phyloP scores from a whole-genome alignment of 2,113 vertebrate species.

The Mesitornis unicolor region DNA sequence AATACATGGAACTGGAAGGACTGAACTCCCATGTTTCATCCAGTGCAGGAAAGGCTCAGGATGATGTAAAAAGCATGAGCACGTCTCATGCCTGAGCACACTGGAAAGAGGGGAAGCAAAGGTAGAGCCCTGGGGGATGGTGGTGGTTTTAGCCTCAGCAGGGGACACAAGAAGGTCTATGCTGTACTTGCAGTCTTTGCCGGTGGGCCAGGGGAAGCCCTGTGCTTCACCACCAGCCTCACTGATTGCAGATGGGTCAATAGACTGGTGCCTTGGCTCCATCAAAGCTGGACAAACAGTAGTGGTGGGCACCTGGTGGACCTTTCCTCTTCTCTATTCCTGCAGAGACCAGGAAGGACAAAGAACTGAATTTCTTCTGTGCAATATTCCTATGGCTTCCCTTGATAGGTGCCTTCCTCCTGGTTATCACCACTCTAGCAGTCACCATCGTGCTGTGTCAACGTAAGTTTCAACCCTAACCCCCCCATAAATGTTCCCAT shows the following conservation, averaged over 20 bases:
- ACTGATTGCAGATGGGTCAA: not conserved
- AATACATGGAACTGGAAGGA: not conserved
- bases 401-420: constrained; percentile 62
- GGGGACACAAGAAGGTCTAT: fast-evolving
- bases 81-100: not conserved
- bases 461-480: constrained; percentile 55
- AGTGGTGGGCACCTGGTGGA: fast-evolving
- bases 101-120: not conserved
- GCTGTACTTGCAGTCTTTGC: fast-evolving
- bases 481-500: not conserved
- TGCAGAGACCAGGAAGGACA: not conserved
- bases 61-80: fast-evolving
- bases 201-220: not conserved
- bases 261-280: not conserved
- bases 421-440: constrained; percentile 75
- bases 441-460: constrained; percentile 60
- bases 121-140: not conserved
- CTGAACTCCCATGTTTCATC: fast-evolving
- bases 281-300: too few species aligned
- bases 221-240: not conserved
- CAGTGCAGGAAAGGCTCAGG: not conserved
- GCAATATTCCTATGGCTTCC: constrained; percentile 72
- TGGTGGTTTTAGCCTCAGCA: not conserved
- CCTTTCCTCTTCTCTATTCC: not conserved
- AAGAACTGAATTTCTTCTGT: constrained; percentile 54